These are phyloP conservation scores for Ooceraea biroi DNA, from an alignment of 1,140 invertebrate genomes.

Conservation along the genomic window DNA sequence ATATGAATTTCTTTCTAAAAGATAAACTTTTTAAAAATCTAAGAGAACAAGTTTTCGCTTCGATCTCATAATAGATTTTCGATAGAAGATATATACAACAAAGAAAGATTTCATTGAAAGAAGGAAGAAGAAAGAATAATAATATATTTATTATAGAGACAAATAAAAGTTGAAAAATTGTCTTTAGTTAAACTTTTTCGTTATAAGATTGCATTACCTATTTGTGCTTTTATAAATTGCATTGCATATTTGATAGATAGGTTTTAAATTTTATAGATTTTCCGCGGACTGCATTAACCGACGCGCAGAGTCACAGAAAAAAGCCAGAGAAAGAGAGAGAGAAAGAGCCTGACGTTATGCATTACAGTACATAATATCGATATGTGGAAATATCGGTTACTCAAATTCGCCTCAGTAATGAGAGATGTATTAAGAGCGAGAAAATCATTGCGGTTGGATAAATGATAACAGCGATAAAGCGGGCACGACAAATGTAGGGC, in stretches of 20 bases:
- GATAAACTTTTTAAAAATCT: too few relatives aligned
- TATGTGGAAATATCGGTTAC: conserved; percentile 25
- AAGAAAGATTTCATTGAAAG: not conserved
- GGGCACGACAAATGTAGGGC: conserved; percentile 78
- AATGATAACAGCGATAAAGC: conserved; percentile 81
- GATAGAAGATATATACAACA: too few relatives aligned
- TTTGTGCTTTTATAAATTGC: not conserved
- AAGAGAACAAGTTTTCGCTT: too few relatives aligned
- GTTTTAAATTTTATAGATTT: too few relatives aligned
- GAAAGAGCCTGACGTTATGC: conserved; percentile 42
- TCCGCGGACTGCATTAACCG: not conserved
- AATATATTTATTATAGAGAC: not conserved
- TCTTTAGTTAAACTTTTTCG: conserved; percentile 6
- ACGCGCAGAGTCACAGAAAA: conserved; percentile 23
- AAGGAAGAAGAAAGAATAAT: conserved; percentile 45
- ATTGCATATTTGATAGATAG: too few relatives aligned
- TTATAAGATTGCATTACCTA: not conserved
- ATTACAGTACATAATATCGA: conserved; percentile 26
- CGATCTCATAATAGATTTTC: too few relatives aligned
- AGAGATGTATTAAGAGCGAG: conserved; percentile 50
- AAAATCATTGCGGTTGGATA: conserved; percentile 74
- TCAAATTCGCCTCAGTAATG: conserved; percentile 16
- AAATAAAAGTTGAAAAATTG: conserved; percentile 1
- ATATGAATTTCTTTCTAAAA: too few relatives aligned
- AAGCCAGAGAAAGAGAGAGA: conserved; percentile 40